These are phyloP conservation scores for Halocynthia roretzi DNA, from an alignment of 23 tunicate genomes.

Conservation along the genomic window DNA sequence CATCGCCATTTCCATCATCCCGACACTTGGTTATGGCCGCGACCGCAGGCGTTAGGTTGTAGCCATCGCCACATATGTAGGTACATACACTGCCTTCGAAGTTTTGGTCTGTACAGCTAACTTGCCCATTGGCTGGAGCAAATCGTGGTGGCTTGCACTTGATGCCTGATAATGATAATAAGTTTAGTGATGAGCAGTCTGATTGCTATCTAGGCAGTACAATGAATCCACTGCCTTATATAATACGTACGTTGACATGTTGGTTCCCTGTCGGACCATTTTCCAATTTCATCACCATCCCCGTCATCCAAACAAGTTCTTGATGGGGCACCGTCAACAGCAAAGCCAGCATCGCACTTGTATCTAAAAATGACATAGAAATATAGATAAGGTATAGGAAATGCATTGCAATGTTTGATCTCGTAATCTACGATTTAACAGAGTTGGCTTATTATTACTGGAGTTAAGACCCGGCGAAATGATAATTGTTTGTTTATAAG, in stretches of 20 bases:
- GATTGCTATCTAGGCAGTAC: neutral
- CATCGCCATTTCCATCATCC: conserved; percentile 36
- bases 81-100: conserved; percentile 17
- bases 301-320: conserved; percentile 31
- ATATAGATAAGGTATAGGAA: too few relatives aligned
- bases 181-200: neutral
- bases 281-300: conserved; percentile 22
- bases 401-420: too few relatives aligned
- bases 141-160: conserved; percentile 16
- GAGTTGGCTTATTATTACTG: too few relatives aligned
- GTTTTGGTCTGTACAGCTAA: conserved; percentile 18
- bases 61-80: conserved; percentile 18
- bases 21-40: conserved; percentile 1
- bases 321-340: conserved; percentile 15
- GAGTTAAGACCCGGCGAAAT: too few relatives aligned
- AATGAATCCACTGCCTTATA: neutral
- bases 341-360: conserved; percentile 20
- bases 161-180: conserved; percentile 1
- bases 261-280: conserved; percentile 19
- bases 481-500: too few relatives aligned
- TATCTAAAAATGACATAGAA: neutral
- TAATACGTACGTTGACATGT: conserved; percentile 11
- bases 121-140: conserved; percentile 22
- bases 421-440: too few relatives aligned
- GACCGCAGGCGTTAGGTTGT: neutral